These are phyloP conservation scores for Sigmodon hispidus DNA, from an alignment of 2,113 vertebrate genomes.

Conservation along the genomic window DNA sequence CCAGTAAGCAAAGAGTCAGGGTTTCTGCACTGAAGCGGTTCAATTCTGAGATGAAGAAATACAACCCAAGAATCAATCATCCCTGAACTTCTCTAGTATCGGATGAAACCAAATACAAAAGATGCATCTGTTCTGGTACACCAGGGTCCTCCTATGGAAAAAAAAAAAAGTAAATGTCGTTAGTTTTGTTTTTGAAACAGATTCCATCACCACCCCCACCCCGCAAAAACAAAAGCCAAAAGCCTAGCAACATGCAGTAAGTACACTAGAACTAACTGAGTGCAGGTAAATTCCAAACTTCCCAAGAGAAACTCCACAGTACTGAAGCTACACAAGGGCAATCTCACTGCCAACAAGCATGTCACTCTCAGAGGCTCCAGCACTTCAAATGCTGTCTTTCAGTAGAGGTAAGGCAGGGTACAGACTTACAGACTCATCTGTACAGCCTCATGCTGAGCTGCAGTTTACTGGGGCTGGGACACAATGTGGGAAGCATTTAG, in stretches of 20 bases:
- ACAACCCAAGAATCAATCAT: conserved; percentile 29
- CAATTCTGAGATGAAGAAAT: conserved; percentile 51
- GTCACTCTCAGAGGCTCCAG: not conserved
- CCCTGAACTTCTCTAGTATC: conserved; percentile 41
- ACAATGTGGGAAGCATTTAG: not conserved
- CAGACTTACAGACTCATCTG: not conserved
- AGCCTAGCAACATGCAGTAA: not conserved
- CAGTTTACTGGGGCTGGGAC: not conserved
- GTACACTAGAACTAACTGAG: not conserved
- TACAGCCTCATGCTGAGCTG: not conserved
- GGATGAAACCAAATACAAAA: not conserved
- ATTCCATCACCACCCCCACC: not conserved
- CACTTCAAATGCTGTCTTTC: not conserved
- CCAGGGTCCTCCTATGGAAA: conserved; percentile 49
- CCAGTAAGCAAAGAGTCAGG: conserved; percentile 43
- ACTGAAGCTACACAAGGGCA: not conserved
- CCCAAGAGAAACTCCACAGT: not conserved
- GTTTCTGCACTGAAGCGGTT: conserved; percentile 69
- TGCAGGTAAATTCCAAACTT: not conserved
- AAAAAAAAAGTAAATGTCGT: not conserved
- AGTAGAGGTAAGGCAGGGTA: not conserved
- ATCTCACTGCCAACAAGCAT: not conserved
- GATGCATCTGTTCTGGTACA: not conserved
- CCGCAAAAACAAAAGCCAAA: not conserved
- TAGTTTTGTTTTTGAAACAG: conserved; percentile 48